These are phyloP conservation scores for Mesocricetus auratus DNA, from an alignment of 2,113 vertebrate species.

Conservation along the genomic window DNA sequence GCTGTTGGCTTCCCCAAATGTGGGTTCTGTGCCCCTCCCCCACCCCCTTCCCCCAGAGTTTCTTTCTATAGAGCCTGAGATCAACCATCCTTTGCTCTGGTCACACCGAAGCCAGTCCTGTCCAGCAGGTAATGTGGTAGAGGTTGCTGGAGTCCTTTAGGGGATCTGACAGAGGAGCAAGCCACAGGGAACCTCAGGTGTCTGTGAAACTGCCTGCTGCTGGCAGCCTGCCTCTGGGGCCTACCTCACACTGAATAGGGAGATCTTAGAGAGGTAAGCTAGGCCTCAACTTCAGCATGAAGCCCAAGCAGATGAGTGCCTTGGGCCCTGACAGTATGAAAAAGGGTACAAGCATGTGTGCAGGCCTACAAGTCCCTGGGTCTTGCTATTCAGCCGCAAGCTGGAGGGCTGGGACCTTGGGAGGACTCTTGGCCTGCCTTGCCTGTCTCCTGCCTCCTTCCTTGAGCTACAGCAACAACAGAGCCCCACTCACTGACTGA, in stretches of 20 bases:
- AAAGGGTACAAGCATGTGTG: background rate
- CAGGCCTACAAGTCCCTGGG: background rate
- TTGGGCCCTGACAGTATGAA: background rate
- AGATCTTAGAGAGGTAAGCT: constrained; percentile 2
- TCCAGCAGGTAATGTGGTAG: background rate
- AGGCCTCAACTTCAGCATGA: background rate
- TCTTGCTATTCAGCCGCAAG: background rate
- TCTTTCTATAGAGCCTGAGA: constrained; percentile 41
- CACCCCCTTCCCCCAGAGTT: background rate
- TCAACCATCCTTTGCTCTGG: constrained; percentile 25
- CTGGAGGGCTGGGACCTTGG: background rate
- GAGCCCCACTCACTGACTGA: background rate
- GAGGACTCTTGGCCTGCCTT: background rate
- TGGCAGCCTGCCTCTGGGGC: background rate
- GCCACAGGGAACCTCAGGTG: constrained; percentile 39
- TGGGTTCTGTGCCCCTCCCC: background rate
- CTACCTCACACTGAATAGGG: background rate
- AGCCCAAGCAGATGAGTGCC: background rate
- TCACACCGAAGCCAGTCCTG: background rate
- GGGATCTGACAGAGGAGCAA: constrained; percentile 33
- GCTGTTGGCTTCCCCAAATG: constrained; percentile 33
- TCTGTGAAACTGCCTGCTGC: constrained; percentile 40
- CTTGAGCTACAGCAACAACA: background rate
- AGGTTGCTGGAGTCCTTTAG: constrained; percentile 36
- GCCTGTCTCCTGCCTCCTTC: background rate